Base-by-base conservation (phyloP, 64 coral and sea anemone species). In the Stichodactyla mertensii region DNA sequence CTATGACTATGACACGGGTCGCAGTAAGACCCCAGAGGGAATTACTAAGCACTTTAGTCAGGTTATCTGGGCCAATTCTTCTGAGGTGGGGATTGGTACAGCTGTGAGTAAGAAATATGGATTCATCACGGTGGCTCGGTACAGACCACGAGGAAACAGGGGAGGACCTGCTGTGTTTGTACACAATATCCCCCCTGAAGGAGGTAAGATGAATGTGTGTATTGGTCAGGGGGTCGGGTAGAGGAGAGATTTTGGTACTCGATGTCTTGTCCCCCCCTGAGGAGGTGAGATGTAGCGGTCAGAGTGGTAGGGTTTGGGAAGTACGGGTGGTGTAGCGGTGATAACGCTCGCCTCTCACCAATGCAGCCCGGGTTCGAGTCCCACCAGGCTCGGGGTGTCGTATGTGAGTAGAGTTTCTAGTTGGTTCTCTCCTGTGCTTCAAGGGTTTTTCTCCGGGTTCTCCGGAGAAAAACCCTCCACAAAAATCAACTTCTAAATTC, bases 1-100 rank as follows among this genome's bases (percentile, higher is more conserved):
- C 83, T 97, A 93, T 51, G 91, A 97, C 80, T 97, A 90, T 52
- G 94, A 97, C 55, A 97, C 71, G 36, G 94, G 94, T 6, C 24
- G 59, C 8, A 79, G 87, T 0, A 90, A 93, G 77, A 82, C 19
- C 5, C 60, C 57, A 5, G 82, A 78, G 0, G 77, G 55, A 16
- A 56, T 89, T 6, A 90, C 88, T 59, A 97, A 93, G n/a, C 94
- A 97, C 77, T 97, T 97, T 28, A 97, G 77, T 23, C 94, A 97
- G 61, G 22, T 97, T 54, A 84, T 97, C 57, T 97, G 94, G 94
- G 88, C 94, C 16, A 84, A 93, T 58, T 90, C 94, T 0, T 87
- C 94, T 19, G 94, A 97, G 86, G 10, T 97, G 52, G 94, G 94
- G 54, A 87, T 97, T 51, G 94, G 94, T 23, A 97, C 94, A 14